These are phyloP conservation scores for Halocaridina rubra DNA, from an alignment of 2,888 invertebrate genomes.

Conservation along the genomic window DNA sequence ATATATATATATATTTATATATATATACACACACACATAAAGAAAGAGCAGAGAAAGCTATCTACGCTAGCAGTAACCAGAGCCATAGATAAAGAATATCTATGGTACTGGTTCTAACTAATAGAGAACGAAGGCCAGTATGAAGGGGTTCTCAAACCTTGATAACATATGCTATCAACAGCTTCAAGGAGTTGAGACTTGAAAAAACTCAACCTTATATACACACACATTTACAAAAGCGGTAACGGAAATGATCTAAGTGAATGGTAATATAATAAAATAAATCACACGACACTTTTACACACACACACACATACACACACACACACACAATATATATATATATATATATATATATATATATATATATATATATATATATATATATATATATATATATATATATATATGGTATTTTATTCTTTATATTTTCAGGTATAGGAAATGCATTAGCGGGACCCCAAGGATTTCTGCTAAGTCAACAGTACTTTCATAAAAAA, in stretches of 20 bases:
- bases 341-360: neutral
- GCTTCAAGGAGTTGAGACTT: no score
- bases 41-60: no score
- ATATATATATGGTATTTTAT: neutral
- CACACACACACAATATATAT: neutral
- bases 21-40: slow-evolving; percentile 2
- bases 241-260: no score
- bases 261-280: no score
- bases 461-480: slow-evolving; percentile 39
- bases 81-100: no score
- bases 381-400: neutral
- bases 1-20: slow-evolving; percentile 32
- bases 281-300: neutral
- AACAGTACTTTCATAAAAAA: slow-evolving; percentile 19
- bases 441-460: slow-evolving; percentile 1
- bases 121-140: no score
- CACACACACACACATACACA: neutral
- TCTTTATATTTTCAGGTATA: neutral
- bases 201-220: no score
- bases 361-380: neutral
- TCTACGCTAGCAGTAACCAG: no score
- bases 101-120: no score
- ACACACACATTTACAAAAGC: no score
- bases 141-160: no score
- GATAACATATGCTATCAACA: no score